Evolutionary conservation across 1,140 invertebrate genomes (phyloP), one percentile per base, ranked within the genome.

Genomic region (Nephotettix cincticeps): DNA sequence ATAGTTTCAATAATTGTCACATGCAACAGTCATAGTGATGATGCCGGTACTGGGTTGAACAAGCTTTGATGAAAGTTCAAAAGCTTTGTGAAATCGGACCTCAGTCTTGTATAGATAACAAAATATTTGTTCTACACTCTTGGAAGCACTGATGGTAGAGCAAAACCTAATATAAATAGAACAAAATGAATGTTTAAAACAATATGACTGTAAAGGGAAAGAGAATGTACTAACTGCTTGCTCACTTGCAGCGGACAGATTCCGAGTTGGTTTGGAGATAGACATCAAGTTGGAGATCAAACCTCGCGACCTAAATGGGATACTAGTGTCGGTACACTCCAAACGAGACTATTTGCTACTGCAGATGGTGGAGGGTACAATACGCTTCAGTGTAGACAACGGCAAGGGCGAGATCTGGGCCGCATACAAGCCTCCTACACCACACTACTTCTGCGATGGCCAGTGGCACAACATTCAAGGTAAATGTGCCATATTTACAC

Each of bases 391-490:
- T 1, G 91, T 97, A 0, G 93, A 96, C 70, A 95, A 95, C 78
- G 92, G 93, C 19, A 88, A 86, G 68, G 94, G 93, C 4, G 86
- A 88, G 0, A 91, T 96, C 72, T 86, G 87, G 1, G 88, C 94
- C 0, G 87, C 83, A 0, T 96, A 90, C 78, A 87, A 84, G 23
- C 87, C 93, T 2, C 83, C 85, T 21, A 83, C 86, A n/a, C 85
- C 89, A 30, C 88, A 90, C 78, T 78, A 79, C 47, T 86, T 87
- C 29, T 99, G 97, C 79, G 95, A 99, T 83, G 96, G 97, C 32
- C 84, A 94, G 29, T 99, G 96, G 95, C 96, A 98, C 78, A 90
- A 84, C 17, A 92, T 98, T 76, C 84, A 90, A 85, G 92, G 94
- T 96, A 47, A 40, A 14, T 58, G n/a, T n/a, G n/a, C n/a, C n/a